Evolutionary conservation across 1,140 invertebrate genomes (phyloP), one percentile per base, ranked within the genome.

Genomic region (Drosophila punjabiensis): DNA sequence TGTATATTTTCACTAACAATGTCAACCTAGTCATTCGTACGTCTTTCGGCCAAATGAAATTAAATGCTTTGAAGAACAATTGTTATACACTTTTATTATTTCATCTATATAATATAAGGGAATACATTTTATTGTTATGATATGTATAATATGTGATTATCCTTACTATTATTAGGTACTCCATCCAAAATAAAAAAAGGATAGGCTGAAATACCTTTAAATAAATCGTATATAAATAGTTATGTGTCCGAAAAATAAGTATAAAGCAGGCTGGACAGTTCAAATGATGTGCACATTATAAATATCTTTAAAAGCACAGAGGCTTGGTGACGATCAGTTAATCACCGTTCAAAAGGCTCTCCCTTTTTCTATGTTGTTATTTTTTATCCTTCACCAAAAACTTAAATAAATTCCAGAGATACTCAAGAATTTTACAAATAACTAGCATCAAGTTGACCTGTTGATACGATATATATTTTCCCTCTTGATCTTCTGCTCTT

Each of bases 401-500:
- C 3, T 16, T 48, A 28, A 28, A 48, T 48, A 48, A 8, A 30
- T 30, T 30, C 2, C 13, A 28, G 9, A 6, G 5, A n/a, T 16
- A 30, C 16, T 52, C 20, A 14, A 28, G 24, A 16, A 16, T 18
- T 53, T 7, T 56, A 10, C 53, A 56, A 24, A 56, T 56, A 37
- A 55, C n/a, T 20, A 55, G n/a, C 52, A 11, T 9, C 6, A 13
- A 53, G n/a, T 35, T 62, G 33, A 79, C 53, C 63, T 55, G 55
- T 69, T 71, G 39, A 43, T 59, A 61, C 48, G 62, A 79, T 74
- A 56, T 37, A 37, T 64, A 74, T 56, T 76, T 73, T 70, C 58
- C 76, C 14, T 64, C 50, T 82, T 82, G 73, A 64, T 80, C 63
- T 85, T 63, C 56, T 89, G 78, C 78, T 88, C 80, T 80, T 39